A percentile compares a stretch with the other conserved stretches of the same genome.
These are phyloP conservation scores for Drosophila erecta DNA, from an alignment of 1,140 invertebrate genomes.

Conservation along the genomic window DNA sequence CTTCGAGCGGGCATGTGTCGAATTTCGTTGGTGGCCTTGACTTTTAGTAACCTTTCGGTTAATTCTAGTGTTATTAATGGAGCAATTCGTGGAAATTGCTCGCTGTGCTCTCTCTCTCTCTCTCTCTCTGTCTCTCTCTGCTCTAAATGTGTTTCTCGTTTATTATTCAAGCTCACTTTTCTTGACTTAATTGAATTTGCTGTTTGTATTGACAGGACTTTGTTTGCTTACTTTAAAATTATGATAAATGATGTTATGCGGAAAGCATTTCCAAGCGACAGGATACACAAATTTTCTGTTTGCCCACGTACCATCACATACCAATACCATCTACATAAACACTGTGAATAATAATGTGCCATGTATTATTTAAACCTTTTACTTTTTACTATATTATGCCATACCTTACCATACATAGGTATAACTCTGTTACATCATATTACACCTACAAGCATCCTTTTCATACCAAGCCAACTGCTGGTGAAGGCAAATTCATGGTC, in stretches of 20 bases:
- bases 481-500: slow-evolving; percentile 70
- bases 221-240: slow-evolving; percentile 27
- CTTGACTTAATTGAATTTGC: slow-evolving; percentile 67
- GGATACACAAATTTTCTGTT: slow-evolving; percentile 25
- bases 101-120: not conserved
- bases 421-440: not conserved
- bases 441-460: not conserved
- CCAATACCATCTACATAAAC: not conserved
- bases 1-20: slow-evolving; percentile 55
- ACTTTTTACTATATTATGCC: not conserved
- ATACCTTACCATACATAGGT: no score
- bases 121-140: slow-evolving; percentile 1
- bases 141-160: not conserved
- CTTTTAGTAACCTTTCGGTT: slow-evolving; percentile 79
- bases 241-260: slow-evolving; percentile 53
- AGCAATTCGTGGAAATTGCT: slow-evolving; percentile 65
- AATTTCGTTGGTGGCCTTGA: slow-evolving; percentile 71
- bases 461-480: not conserved
- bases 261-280: slow-evolving; percentile 17
- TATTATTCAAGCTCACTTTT: slow-evolving; percentile 16
- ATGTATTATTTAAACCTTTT: not conserved
- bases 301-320: slow-evolving; percentile 10
- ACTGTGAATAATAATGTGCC: not conserved
- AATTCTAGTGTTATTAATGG: slow-evolving; percentile 82
- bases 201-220: slow-evolving; percentile 46